Evolutionary conservation across 1,140 invertebrate species (phyloP), one percentile per base, ranked within the genome.

Genomic region (Callitettix versicolor): DNA sequence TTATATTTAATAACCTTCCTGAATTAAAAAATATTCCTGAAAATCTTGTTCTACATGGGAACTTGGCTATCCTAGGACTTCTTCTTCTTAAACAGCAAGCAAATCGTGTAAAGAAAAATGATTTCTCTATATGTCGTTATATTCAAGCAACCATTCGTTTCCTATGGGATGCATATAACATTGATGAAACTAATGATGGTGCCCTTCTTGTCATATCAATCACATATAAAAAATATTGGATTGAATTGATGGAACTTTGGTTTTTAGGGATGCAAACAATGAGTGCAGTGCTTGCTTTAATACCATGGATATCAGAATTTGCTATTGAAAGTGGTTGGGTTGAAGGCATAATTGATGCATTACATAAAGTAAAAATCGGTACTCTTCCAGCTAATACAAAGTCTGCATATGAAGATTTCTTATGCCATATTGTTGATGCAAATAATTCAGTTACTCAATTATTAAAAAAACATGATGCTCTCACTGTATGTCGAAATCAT

Each of bases 211-310:
- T 91, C 2, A 85, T 94, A 0, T 80, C 88, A 2, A 86, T 88
- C 73, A 75, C 79, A 12, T 95, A 94, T 68, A 90, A 91, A 65
- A 83, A 85, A 65, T 73, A 82, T 56, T 95, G 91, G 91, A 80
- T 83, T 68, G 88, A 93, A 63, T 76, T 94, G 15, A 87, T 84
- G 69, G 91, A 94, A 68, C 71, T 94, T 1, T 95, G 91, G 91
- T 94, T 92, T 70, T 71, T 95, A 18, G 90, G 91, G 12, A 91
- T 94, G 88, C 90, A 94, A 70, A 92, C 89, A 12, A 82, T 93
- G 71, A 83, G 85, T 60, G 79, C 81, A 4, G 81, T 94, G 0
- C 69, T 94, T 7, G 76, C 83, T 3, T 75, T 82, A 43, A 79
- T 92, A 44, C 87, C 89, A 1, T 93, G 90, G 90, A 80, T 94